A percentile compares a stretch with the other conserved stretches of the same genome.
phyloP scores from a whole-genome alignment of 2,888 invertebrate genomes.

The Chaitophorus viminalis region DNA sequence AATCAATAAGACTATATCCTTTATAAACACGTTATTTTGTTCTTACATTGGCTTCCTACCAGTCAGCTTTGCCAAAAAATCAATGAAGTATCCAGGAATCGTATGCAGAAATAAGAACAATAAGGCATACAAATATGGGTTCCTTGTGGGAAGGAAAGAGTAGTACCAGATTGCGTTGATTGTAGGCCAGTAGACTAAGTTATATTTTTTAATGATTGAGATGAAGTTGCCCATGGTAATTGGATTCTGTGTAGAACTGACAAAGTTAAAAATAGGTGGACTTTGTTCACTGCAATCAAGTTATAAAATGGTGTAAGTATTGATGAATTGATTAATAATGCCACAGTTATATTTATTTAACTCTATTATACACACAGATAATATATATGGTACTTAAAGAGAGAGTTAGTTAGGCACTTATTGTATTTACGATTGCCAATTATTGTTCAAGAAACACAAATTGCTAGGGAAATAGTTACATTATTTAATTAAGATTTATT shows the following conservation, averaged over 20 bases:
- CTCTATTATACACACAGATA: not conserved
- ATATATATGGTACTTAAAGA: too few relatives aligned
- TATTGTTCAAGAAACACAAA: not conserved
- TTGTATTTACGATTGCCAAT: too few relatives aligned
- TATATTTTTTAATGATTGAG: constrained; percentile 70
- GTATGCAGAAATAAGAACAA: constrained; percentile 64
- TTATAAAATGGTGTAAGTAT: too few relatives aligned
- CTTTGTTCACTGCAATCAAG: constrained; percentile 64
- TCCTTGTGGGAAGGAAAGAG: constrained; percentile 63
- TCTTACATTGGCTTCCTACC: constrained; percentile 64
- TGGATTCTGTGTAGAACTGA: constrained; percentile 84
- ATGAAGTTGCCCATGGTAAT: constrained; percentile 81
- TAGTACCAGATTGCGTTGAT: constrained; percentile 69
- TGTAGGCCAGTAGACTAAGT: constrained; percentile 72
- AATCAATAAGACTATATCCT: not conserved
- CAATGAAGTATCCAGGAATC: constrained; percentile 64
- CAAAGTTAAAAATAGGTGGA: constrained; percentile 82
- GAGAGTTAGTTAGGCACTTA: not conserved
- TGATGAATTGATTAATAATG: not conserved
- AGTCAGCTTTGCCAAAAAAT: constrained; percentile 63
- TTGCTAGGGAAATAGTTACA: not conserved
- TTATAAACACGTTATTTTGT: not conserved
- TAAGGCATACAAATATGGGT: constrained; percentile 63
- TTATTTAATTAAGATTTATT: not conserved
- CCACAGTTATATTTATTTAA: not conserved